Evolutionary conservation across 2,113 vertebrate species (phyloP).

Genomic region (Rutilus rutilus): DNA sequence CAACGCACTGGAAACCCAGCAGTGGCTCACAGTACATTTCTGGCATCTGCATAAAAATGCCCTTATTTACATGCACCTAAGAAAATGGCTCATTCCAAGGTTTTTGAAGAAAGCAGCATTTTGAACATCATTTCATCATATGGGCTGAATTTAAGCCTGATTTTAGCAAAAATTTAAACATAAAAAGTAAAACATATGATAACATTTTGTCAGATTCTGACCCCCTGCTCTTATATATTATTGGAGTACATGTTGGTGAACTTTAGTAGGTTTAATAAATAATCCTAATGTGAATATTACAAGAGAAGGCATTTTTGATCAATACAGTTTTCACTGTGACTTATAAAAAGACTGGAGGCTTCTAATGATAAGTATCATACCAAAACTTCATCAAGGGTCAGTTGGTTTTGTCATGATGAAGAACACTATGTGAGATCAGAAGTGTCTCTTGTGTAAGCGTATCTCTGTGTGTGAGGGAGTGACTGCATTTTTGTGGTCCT

Average conservation of each 20-base stretch:
- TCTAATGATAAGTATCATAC: background rate
- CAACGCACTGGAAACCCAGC: background rate
- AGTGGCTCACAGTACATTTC: background rate
- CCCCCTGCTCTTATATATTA: background rate
- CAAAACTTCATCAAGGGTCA: background rate
- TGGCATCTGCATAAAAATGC: conserved; percentile 4
- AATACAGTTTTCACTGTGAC: background rate
- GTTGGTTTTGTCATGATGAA: background rate
- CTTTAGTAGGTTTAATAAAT: background rate
- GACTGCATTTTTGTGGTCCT: conserved; percentile 32
- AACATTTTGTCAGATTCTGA: background rate
- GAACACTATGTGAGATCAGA: background rate
- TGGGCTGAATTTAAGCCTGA: background rate
- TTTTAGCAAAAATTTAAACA: background rate
- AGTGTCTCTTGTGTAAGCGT: conserved; percentile 4
- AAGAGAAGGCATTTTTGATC: background rate
- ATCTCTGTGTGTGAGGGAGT: conserved; percentile 30
- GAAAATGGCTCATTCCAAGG: background rate
- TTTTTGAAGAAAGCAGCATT: background rate
- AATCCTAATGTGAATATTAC: background rate
- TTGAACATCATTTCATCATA: background rate
- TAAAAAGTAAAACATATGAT: background rate
- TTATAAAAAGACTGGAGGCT: background rate
- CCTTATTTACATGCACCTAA: background rate
- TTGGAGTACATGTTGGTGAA: background rate